phyloP scores from a whole-genome alignment of 1,140 invertebrate species.

The Zeugodacus cucurbitae region DNA sequence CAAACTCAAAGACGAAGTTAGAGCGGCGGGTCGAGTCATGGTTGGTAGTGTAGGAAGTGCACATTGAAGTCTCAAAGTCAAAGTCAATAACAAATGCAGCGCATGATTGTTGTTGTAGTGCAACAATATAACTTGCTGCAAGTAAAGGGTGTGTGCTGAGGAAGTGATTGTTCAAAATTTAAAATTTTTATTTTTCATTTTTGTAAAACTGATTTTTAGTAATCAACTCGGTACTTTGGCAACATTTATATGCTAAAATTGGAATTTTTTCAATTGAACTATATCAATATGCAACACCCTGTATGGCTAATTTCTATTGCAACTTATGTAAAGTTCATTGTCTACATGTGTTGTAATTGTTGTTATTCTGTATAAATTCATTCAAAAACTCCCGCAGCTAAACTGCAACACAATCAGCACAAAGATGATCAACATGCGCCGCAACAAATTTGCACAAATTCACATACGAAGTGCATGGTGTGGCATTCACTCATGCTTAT shows the following conservation, averaged over 20 bases:
- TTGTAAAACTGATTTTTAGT: too few relatives aligned
- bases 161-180: not conserved
- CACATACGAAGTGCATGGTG: not conserved
- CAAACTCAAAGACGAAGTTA: not conserved
- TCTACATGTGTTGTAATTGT: not conserved
- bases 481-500: not conserved
- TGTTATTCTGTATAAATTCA: not conserved
- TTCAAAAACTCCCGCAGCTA: not conserved
- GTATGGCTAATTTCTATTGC: not conserved
- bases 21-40: not conserved
- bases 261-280: not conserved
- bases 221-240: too few relatives aligned
- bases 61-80: constrained; percentile 19
- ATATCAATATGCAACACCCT: not conserved
- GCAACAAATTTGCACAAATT: not conserved
- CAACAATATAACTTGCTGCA: not conserved
- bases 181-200: too few relatives aligned
- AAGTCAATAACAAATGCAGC: constrained; percentile 6
- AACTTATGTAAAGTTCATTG: not conserved
- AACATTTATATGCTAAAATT: too few relatives aligned
- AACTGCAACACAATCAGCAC: not conserved
- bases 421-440: not conserved
- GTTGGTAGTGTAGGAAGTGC: not conserved
- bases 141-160: not conserved
- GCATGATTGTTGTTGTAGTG: not conserved